Conservation (phyloP, 1,140 invertebrate species). For the Drosophila micromelanica region DNA sequence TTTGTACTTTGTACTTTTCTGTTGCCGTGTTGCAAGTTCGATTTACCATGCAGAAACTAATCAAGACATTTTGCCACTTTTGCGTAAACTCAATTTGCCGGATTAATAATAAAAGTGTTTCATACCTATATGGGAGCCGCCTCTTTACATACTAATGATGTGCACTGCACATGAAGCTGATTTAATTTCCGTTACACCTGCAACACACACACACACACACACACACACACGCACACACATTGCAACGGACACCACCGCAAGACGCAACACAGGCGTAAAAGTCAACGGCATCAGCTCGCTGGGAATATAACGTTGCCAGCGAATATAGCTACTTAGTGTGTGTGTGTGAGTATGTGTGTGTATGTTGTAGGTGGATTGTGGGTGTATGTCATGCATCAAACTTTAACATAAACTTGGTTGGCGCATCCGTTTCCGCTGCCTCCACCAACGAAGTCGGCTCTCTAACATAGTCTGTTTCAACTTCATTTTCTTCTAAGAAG, state of each 20-base stretch:
- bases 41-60: slow-evolving; percentile 50
- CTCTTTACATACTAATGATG: slow-evolving; percentile 79
- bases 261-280: slow-evolving; percentile 68
- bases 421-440: slow-evolving; percentile 75
- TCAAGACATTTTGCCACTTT: slow-evolving; percentile 58
- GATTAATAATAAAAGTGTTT: slow-evolving; percentile 61
- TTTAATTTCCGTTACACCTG: slow-evolving; percentile 78
- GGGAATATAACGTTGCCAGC: slow-evolving; percentile 64
- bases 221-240: slow-evolving; percentile 17
- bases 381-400: slow-evolving; percentile 68
- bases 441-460: slow-evolving; percentile 13
- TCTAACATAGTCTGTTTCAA: slow-evolving; percentile 48
- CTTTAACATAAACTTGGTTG: slow-evolving; percentile 80
- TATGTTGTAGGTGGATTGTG: slow-evolving; percentile 29
- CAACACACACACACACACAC: slow-evolving; percentile 19
- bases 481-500: slow-evolving; percentile 53
- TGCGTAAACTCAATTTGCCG: slow-evolving; percentile 66
- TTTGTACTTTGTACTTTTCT: no score
- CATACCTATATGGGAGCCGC: slow-evolving; percentile 48
- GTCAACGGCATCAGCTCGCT: slow-evolving; percentile 57
- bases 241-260: slow-evolving; percentile 70
- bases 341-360: slow-evolving; percentile 1
- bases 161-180: slow-evolving; percentile 76
- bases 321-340: slow-evolving; percentile 63
- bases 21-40: slow-evolving; percentile 19